Base-by-base conservation (phyloP, 2,113 vertebrate genomes). In the Phocoena phocoena region DNA sequence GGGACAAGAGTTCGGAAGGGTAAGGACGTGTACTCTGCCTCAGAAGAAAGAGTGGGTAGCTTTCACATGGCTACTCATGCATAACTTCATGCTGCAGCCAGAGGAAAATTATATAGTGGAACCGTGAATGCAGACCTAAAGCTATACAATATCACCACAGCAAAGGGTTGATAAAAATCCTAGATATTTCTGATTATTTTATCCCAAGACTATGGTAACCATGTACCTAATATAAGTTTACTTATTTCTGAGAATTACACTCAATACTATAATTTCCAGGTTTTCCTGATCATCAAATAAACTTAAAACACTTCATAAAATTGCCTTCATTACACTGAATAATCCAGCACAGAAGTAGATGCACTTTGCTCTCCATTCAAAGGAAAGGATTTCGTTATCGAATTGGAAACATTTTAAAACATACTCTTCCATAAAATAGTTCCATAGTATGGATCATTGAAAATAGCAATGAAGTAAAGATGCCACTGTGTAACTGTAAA, bases 281-380 rank as follows among this genome's bases (percentile, higher is more conserved):
- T 83, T 80, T 94, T 76, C 44, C 28, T 83, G 38, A 70, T 77
- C 7, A 71, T 84, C 6, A 28, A 47, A 83, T 55, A 90, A 74
- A 68, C 23, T 88, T 60, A 53, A 79, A 90, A 67, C 3, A 87
- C 25, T 82, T 92, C 63, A 95, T 79, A 92, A 71, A 93, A 76
- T 28, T 55, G 6, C 81, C 28, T 55, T 96, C 23, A 74, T 95
- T 74, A 41, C 44, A 70, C 8, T 82, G n/a, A 89, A 74, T 90
- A 90, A 95, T 90, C 21, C 33, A 81, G 10, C 5, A 82, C 23
- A 88, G 25, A 94, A 84, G 17, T 80, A 71, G 23, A 88, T 47
- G 15, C 8, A n/a, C n/a, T 36, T 47, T 70, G 21, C 38, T 90
- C 90, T 90, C 55, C 80, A 92, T 71, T 93, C 25, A 80, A 93